Evolutionary conservation across 2,888 invertebrate genomes (phyloP), one percentile per base, ranked within the genome.

Genomic region (Folsomia candida): DNA sequence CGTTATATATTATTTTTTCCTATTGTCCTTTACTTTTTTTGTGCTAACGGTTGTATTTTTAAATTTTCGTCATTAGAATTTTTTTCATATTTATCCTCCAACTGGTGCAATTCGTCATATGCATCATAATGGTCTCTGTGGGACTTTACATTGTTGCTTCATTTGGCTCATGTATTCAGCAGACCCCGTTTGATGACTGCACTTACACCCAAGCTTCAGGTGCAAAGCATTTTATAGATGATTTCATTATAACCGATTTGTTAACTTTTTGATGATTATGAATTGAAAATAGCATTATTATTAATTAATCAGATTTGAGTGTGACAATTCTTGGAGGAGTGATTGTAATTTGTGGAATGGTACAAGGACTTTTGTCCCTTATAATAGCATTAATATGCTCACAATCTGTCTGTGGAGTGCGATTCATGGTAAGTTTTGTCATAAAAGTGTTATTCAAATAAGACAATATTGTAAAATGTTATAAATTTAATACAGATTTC

Each of bases 101-200:
- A 70, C 71, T 77, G 25, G 69, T 79, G 29, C 79, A 79, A 65
- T 69, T 79, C 22, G 65, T 79, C 9, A 69, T 79, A 22, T 76
- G 76, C 11, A 67, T 79, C 3, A 78, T 78, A 24, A 67, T 79
- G 61, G 76, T 77, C 14, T 75, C 74, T 24, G 74, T 78, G 37
- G 73, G 74, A 25, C 78, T 74, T 60, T 79, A 78, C 62, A 75
- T 78, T 69, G 73, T 78, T 14, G 77, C 79, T 9, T 71, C 77
- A 4, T 78, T 79, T 70, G 79, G 78, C 29, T 77, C 76, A 57
- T 79, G 79, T 72, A 47, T 76, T 26, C 79, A 79, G 62, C 68
- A 72, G 18, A 54, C 51, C 37, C 77, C 77, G n/a, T 69, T 69
- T 18, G 66, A 67, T 11, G 77, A 76, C 29, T 79, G 79, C 63